A percentile compares a stretch with the other conserved stretches of the same genome.
Conservation (phyloP, 1,140 invertebrate genomes). For the Zaprionus camerounensis region DNA sequence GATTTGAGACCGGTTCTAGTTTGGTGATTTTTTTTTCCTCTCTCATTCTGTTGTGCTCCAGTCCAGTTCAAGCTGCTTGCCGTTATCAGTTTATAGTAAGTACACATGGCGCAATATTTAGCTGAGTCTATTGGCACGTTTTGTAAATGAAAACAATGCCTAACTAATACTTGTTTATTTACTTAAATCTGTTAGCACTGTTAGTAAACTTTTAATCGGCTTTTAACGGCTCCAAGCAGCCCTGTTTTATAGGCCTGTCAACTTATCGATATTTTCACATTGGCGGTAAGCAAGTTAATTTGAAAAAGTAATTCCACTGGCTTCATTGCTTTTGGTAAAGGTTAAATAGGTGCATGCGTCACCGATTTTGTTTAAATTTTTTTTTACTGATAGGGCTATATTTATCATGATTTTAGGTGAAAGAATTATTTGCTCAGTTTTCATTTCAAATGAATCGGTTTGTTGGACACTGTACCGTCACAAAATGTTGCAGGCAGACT, state of each 20-base stretch:
- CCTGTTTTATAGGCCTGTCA: neutral
- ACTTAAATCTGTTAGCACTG: neutral
- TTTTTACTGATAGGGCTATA: no score
- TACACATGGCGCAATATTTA: neutral
- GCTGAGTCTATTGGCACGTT: neutral
- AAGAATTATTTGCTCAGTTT: no score
- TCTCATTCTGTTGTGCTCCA: neutral
- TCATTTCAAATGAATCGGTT: no score
- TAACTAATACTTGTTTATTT: neutral
- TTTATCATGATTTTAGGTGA: no score
- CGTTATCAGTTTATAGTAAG: slow-evolving; percentile 3
- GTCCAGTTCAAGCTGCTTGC: neutral
- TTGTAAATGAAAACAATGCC: neutral
- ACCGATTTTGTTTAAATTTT: no score
- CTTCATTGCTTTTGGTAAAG: neutral
- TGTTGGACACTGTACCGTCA: no score
- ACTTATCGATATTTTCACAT: neutral
- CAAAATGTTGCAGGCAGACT: no score
- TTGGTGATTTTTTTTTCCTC: slow-evolving; percentile 28
- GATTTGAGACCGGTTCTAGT: slow-evolving; percentile 34
- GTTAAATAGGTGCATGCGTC: no score
- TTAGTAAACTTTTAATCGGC: neutral
- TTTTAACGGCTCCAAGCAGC: neutral
- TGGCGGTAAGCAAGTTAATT: neutral
- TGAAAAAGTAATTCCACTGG: neutral